These are phyloP conservation scores for Hafferia zeledoni DNA, from an alignment of 2,797 vertebrate genomes.

Conservation along the genomic window DNA sequence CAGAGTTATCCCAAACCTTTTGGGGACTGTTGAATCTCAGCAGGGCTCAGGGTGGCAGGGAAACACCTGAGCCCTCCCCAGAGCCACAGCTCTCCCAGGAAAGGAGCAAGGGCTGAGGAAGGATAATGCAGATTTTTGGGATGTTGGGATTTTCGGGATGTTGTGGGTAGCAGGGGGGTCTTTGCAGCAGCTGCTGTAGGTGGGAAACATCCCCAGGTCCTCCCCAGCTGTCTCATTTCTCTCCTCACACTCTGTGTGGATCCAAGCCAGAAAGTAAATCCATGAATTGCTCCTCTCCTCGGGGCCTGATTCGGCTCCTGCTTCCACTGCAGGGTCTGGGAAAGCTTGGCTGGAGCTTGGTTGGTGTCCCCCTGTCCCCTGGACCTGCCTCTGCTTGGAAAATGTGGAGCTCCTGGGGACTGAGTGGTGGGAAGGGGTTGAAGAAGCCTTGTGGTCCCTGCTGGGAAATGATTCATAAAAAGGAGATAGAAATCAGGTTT, in stretches of 20 bases:
- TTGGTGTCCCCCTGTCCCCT: not conserved
- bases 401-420: fast-evolving
- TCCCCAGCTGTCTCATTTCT: not conserved
- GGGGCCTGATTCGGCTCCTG: not conserved
- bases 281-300: slow-evolving; percentile 11
- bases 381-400: fast-evolving
- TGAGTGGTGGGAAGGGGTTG: not conserved
- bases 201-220: not conserved
- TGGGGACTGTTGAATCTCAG: not conserved
- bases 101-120: not conserved
- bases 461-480: not conserved
- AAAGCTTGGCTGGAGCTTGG: not conserved
- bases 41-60: not conserved
- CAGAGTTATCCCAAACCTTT: not conserved
- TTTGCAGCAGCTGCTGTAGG: not conserved
- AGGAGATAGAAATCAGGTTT: not conserved
- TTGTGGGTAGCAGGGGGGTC: not conserved
- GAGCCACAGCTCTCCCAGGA: not conserved
- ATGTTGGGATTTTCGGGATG: fast-evolving
- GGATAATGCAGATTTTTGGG: fast-evolving
- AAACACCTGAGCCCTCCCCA: fast-evolving
- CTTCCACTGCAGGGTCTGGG: not conserved
- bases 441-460: not conserved
- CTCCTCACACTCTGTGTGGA: not conserved
- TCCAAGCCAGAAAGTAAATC: not conserved